Base-by-base conservation (phyloP, 2,113 vertebrate genomes). In the Dissostichus mawsoni region DNA sequence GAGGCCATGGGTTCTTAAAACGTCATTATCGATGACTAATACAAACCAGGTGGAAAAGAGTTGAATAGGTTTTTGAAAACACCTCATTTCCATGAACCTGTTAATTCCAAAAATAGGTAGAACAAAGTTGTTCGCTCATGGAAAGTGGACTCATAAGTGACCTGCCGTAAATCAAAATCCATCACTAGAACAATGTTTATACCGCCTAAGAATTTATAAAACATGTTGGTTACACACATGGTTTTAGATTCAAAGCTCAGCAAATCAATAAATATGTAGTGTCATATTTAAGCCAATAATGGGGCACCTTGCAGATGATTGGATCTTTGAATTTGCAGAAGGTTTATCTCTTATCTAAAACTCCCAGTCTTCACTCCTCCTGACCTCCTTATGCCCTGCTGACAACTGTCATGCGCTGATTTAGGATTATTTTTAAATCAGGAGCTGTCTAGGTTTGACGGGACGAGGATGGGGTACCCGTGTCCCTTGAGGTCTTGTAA, bases 351-450 rank as follows among this genome's bases (percentile, higher is more conserved):
- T 78, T 33, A 77, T 72, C 66, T 5, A 17, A 53, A 44, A 69
- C 29, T 33, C 45, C 17, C 47, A 52, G 45, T 47, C 63, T 12
- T 69, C 48, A 18, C 67, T 73, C 74, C 86, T 81, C 85, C 36
- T 90, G 96, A 95, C 92, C 90, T 89, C 69, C 90, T 76, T 77
- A 87, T 95, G 89, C 91, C 93, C 95, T 89, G 84, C 86, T 85
- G 82, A 93, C 83, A 94, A 91, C 95, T 95, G 95, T 93, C 92
- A 94, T 18, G 9, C 79, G 72, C 89, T 97, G 96, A 97, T 98
- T 98, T 97, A 98, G 88, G 95, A 94, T 95, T 96, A 95, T 97
- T 97, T 96, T 96, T 95, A 96, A 98, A 97, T 97, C 95, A 92
- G 95, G 94, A 93, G 94, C 94, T 94, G 93, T 95, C 94, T 47